Evolutionary conservation across 2,797 vertebrate species (phyloP), one percentile per base, ranked within the genome.

Genomic region (Tolypeutes matacus): DNA sequence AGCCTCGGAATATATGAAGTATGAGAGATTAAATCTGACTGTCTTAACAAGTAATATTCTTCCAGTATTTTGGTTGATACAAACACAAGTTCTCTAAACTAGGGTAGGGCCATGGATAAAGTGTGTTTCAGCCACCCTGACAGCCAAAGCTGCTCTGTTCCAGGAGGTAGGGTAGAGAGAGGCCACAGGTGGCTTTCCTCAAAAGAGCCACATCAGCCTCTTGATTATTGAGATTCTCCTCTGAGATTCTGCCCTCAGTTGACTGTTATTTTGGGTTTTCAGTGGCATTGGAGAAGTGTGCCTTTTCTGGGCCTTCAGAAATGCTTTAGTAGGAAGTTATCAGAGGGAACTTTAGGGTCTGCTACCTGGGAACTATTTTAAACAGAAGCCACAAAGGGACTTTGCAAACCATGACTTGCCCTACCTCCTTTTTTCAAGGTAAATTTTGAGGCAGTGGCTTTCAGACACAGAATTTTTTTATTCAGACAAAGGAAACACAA

Each of bases 401-500:
- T 91, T 89, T 83, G 39, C 72, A 87, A 31, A 89, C 60, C 58
- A 39, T 0, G 17, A 46, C 60, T 75, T 91, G 5, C 8, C 2
- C 46, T 84, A 5, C 62, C 46, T 95, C 86, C 80, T 34, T 83
- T 84, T 94, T 80, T 93, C 39, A 69, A 87, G 95, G 75, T 97
- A 91, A 96, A 95, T 53, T 96, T 96, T 70, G 80, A 96, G 62
- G 53, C 65, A 92, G 53, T 96, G 15, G 7, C 94, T 95, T 96
- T 95, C 56, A 72, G 64, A 92, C 92, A 94, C 83, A 97, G 42
- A 83, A 96, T 73, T 95, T 91, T 97, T 92, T 70, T 93, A 67
- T 96, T 81, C 95, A 58, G 64, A 95, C 10, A 96, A 86, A 51
- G 84, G 90, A 97, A 95, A 93, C 58, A 96, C 39, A 97, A 96